Evolutionary conservation across 1,140 invertebrate species (phyloP), one percentile per base, ranked within the genome.

Genomic region (Ostrea denselamellosa): DNA sequence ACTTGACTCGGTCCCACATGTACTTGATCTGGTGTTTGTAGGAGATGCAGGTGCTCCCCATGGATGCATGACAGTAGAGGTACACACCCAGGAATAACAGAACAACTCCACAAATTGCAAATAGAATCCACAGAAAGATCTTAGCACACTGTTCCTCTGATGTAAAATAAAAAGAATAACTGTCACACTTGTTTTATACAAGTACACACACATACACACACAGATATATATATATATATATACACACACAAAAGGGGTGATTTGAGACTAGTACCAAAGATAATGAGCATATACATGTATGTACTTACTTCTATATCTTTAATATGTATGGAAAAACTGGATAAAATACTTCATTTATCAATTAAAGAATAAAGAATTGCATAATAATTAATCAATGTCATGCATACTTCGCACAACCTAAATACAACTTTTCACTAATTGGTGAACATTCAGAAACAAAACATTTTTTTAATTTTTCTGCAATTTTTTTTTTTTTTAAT

Each of bases 91-190:
- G 86, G 8, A 93, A 77, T 25, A 89, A n/a, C 22, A 93, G 86
- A 51, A 93, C 56, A 52, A 91, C 44, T 44, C 84, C 87, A 62
- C 90, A 91, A 7, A 92, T 87, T 8, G 91, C 53, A 28, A 93
- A 90, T 25, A 93, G 83, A 12, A 90, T 62, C 89, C 90, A 91
- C 54, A 93, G 54, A 62, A 93, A 65, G 8, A 62, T 81, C 54
- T 89, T 88, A 12, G 92, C 91, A 83, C 91, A 87, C 71, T 84
- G 88, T 77, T 93, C 93, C 83, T 93, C 93, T 92, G 90, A 81
- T 90, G 89, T 34, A 87, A 83, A 77, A n/a, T n/a, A n/a, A 86
- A 83, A 14, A 44, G 2, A 17, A 81, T 81, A 51, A n/a, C n/a
- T 22, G 28, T 81, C 25, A 22, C 25, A 22, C 14, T 28, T 8